Evolutionary conservation across 2,888 invertebrate species (phyloP), one percentile per base, ranked within the genome.

Genomic region (Drosophila villosipedis): DNA sequence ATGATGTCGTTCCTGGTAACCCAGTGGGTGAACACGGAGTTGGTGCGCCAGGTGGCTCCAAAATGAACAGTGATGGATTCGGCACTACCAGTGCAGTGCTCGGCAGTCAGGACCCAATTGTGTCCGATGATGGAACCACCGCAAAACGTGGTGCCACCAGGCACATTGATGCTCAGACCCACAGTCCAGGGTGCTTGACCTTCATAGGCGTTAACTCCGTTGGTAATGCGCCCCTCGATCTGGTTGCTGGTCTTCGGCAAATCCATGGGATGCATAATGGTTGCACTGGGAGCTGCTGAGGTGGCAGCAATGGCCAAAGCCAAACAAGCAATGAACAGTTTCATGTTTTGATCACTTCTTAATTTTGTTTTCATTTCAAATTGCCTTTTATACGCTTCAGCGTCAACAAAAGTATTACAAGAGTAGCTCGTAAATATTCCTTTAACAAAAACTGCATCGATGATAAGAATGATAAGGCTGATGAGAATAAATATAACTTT

Each of bases 121-220:
- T 82, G 33, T 14, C 73, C 79, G 62, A 92, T 91, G 39, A 92
- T 68, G 28, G 92, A 86, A 64, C 91, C 91, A 37, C 92, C 91
- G 57, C 92, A 92, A 83, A 81, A 89, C 57, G 80, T 80, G 53
- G 82, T 76, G 33, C 79, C 77, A 14, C 74, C 74, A 14, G 77
- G 41, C 35, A 52, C 73, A 28, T 35, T 73, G 54, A 91, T 78
- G 25, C 80, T 75, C 30, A 92, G 69, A 7, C 90, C 92, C 33
- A 91, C 86, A 37, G 88, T 90, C 30, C 91, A 90, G 14, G 91
- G 90, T 5, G 89, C 83, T 59, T 85, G 78, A 1, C 89, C 87
- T n/a, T 76, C 84, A 9, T 57, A 35, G 19, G 91, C 86, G 6
- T 78, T 65, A 22, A 83, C 73, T 22, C 91, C 92, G 57, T 91